These are phyloP conservation scores for Drosophila fungiperda DNA, from an alignment of 2,888 invertebrate species.

Conservation along the genomic window DNA sequence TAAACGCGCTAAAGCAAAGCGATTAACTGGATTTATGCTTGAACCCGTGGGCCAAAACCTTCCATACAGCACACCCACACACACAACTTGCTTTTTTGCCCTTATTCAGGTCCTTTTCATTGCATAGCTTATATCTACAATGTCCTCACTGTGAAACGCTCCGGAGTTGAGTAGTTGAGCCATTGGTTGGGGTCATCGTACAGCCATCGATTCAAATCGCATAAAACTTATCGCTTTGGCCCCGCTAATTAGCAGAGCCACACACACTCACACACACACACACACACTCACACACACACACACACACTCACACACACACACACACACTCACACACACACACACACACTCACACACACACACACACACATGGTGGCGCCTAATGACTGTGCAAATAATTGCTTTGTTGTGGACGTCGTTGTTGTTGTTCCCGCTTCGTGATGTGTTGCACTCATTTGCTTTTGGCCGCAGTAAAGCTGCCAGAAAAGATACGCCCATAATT, in stretches of 20 bases:
- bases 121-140: background rate
- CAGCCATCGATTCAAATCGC: slow-evolving; percentile 53
- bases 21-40: slow-evolving; percentile 54
- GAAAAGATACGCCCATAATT: slow-evolving; percentile 9
- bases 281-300: background rate
- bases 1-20: slow-evolving; percentile 50
- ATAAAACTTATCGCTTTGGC: slow-evolving; percentile 45
- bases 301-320: background rate
- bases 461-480: slow-evolving; percentile 10
- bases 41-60: slow-evolving; percentile 15
- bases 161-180: background rate
- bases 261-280: slow-evolving; percentile 15
- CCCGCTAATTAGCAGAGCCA: slow-evolving; percentile 57
- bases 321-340: slow-evolving; percentile 30
- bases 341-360: background rate
- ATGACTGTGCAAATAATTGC: slow-evolving; percentile 72
- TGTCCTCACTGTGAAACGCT: background rate
- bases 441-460: slow-evolving; percentile 22
- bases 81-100: slow-evolving; percentile 1
- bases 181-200: background rate
- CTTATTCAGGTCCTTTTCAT: slow-evolving; percentile 14
- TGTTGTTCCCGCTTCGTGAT: slow-evolving; percentile 29
- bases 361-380: slow-evolving; percentile 35
- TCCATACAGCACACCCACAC: slow-evolving; percentile 13
- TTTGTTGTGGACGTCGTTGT: slow-evolving; percentile 57